phyloP scores from a whole-genome alignment of 1,140 invertebrate species.

The Listronotus bonariensis region DNA sequence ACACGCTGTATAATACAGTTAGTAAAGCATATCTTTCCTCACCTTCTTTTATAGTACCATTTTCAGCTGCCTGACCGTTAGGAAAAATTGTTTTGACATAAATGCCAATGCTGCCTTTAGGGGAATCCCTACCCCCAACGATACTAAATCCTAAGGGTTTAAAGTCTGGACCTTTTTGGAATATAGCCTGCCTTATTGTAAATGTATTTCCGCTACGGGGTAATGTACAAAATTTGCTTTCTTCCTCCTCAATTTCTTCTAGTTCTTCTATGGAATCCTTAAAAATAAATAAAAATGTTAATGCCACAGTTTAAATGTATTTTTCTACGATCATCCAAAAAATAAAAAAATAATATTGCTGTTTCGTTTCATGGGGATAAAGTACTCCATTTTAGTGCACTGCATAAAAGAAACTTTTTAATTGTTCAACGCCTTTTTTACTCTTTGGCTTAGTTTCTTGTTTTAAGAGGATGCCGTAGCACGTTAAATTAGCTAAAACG shows the following conservation, averaged over 20 bases:
- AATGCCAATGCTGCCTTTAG: constrained; percentile 85
- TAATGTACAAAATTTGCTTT: constrained; percentile 59
- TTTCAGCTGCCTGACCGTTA: constrained; percentile 83
- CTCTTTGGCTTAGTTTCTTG: too few species aligned
- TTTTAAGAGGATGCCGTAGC: too few species aligned
- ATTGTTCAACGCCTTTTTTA: too few species aligned
- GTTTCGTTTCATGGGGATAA: too few species aligned
- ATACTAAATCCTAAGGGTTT: constrained; percentile 91
- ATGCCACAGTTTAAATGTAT: neutral
- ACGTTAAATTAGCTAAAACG: too few species aligned
- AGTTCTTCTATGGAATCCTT: constrained; percentile 52
- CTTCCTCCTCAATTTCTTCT: constrained; percentile 53
- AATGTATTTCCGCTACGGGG: constrained; percentile 56
- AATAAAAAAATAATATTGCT: too few species aligned
- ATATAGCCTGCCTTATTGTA: constrained; percentile 58
- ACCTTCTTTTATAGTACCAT: constrained; percentile 83
- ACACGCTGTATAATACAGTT: too few species aligned
- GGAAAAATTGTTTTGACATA: constrained; percentile 90
- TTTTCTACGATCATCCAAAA: too few species aligned
- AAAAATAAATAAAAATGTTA: too few species aligned
- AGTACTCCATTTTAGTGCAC: too few species aligned
- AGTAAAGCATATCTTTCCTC: constrained; percentile 23
- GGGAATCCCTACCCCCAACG: constrained; percentile 87
- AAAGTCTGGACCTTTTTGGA: constrained; percentile 80
- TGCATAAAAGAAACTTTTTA: too few species aligned